These are phyloP conservation scores for Ruditapes philippinarum DNA, from an alignment of 1,140 invertebrate genomes.

Conservation along the genomic window DNA sequence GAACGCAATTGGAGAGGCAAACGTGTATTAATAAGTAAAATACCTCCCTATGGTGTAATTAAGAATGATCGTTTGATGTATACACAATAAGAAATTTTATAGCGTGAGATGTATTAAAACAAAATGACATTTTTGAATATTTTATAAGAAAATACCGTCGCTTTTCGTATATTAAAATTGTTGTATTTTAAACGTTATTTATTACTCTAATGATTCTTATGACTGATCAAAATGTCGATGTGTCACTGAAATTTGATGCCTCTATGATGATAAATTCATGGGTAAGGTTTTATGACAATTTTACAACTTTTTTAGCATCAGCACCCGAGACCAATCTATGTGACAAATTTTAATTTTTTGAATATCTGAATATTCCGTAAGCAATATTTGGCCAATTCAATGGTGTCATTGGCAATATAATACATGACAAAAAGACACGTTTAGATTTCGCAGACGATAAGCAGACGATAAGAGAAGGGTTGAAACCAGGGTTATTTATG, in stretches of 20 bases:
- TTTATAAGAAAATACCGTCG: background rate
- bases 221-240: slow-evolving; percentile 29
- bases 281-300: slow-evolving; percentile 39
- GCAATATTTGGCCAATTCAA: slow-evolving; percentile 47
- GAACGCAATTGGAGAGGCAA: too few relatives aligned
- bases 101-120: too few relatives aligned
- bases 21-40: too few relatives aligned
- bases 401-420: slow-evolving; percentile 65
- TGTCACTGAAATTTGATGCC: slow-evolving; percentile 29
- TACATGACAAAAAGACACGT: slow-evolving; percentile 34
- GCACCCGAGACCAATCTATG: background rate
- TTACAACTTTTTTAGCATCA: slow-evolving; percentile 62
- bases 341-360: slow-evolving; percentile 65
- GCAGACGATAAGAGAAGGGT: slow-evolving; percentile 39
- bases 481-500: slow-evolving; percentile 64
- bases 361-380: slow-evolving; percentile 54
- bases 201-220: background rate
- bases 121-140: background rate
- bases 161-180: background rate
- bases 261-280: slow-evolving; percentile 55
- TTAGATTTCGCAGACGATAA: slow-evolving; percentile 46
- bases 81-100: too few relatives aligned
- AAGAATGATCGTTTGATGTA: too few relatives aligned
- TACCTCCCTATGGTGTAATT: too few relatives aligned
- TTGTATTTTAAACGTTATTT: slow-evolving; percentile 46